These are phyloP conservation scores for Gallinago paraguaiae DNA, from an alignment of 2,113 vertebrate species.

Conservation along the genomic window DNA sequence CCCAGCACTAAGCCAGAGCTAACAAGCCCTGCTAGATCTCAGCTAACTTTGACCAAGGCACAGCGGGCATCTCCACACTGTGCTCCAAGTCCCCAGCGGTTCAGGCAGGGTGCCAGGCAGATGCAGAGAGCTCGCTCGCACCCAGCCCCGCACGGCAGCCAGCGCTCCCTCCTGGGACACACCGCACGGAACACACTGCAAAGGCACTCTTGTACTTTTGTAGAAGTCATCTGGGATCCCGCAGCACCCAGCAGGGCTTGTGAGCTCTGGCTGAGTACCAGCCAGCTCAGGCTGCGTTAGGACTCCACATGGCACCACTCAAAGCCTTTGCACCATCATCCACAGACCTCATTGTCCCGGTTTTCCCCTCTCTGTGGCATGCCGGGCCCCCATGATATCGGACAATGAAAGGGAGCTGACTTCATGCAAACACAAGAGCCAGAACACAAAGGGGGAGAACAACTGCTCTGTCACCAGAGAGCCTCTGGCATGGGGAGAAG, in stretches of 20 bases:
- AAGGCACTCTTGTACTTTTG: not conserved
- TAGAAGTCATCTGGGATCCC: not conserved
- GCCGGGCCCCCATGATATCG: accelerated
- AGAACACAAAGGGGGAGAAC: not conserved
- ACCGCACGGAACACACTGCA: not conserved
- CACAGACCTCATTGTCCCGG: not conserved
- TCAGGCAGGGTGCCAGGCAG: not conserved
- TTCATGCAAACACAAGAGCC: not conserved
- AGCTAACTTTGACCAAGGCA: not conserved
- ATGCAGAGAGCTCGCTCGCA: not conserved
- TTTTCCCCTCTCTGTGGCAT: not conserved
- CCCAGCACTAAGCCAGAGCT: not conserved
- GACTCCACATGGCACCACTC: not conserved
- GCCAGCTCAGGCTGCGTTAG: not conserved
- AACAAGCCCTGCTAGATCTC: not conserved
- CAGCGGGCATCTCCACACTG: not conserved
- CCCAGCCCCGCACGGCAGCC: not conserved
- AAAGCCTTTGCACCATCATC: not conserved
- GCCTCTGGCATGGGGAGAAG: not conserved
- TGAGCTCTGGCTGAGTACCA: not conserved
- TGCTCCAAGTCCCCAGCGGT: not conserved
- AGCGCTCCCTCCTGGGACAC: not conserved
- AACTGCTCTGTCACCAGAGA: not conserved
- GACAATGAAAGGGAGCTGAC: not conserved
- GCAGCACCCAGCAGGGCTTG: not conserved